Conservation (phyloP, 2,888 invertebrate genomes). For the Rhabditoides inermis region DNA sequence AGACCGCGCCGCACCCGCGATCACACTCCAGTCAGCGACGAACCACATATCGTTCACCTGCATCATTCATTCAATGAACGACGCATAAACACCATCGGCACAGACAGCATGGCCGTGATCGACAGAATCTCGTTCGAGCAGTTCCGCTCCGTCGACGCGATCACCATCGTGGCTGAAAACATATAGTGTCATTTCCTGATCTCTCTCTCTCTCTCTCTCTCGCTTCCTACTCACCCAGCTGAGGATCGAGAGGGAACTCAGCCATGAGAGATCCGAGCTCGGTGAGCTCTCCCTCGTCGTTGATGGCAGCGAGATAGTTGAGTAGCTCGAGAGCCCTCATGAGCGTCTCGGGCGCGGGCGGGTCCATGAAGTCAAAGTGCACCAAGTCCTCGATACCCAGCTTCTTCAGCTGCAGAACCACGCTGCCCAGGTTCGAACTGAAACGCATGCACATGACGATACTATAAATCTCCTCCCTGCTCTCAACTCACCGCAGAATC, state of each 20-base stretch:
- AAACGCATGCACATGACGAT: background rate
- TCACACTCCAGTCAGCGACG: too few species aligned
- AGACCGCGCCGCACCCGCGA: too few species aligned
- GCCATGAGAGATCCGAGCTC: constrained; percentile 97
- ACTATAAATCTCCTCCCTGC: too few species aligned
- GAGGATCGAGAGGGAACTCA: constrained; percentile 96
- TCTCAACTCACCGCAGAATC: constrained; percentile 65
- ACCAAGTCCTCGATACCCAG: constrained; percentile 94
- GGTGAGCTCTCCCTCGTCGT: constrained; percentile 88
- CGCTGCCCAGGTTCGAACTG: constrained; percentile 79
- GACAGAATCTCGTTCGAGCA: constrained; percentile 98
- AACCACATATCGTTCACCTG: too few species aligned
- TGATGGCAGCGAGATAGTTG: constrained; percentile 80
- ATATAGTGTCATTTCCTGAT: too few species aligned
- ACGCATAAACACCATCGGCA: too few species aligned
- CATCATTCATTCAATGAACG: too few species aligned
- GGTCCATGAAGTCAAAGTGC: constrained; percentile 99
- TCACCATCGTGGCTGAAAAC: constrained; percentile 91
- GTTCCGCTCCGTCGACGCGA: constrained; percentile 91
- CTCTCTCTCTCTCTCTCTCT: too few species aligned
- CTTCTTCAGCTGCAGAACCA: constrained; percentile 93
- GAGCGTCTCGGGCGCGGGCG: constrained; percentile 94
- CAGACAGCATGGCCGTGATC: constrained; percentile 96
- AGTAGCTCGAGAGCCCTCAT: constrained; percentile 83
- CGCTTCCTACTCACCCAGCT: too few species aligned